Conservation (phyloP, 2,113 vertebrate genomes). For the Pseudopipra pipra region DNA sequence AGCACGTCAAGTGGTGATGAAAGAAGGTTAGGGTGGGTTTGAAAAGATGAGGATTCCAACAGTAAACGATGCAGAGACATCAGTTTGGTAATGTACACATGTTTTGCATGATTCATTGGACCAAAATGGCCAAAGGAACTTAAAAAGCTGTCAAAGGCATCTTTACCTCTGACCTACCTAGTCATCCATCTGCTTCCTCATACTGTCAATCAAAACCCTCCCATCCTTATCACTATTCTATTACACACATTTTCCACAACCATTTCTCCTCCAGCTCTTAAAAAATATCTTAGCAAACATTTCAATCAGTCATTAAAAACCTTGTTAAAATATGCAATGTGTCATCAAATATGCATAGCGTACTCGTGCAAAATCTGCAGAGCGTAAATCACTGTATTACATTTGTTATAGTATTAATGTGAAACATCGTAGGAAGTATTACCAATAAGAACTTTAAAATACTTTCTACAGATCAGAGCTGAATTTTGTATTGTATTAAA, state of each 20-base stretch:
- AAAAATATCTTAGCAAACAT: slow-evolving; percentile 69
- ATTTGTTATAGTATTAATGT: slow-evolving; percentile 59
- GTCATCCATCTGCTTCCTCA: slow-evolving; percentile 68
- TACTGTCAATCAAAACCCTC: slow-evolving; percentile 64
- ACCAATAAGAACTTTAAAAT: slow-evolving; percentile 47
- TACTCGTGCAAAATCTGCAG: slow-evolving; percentile 61
- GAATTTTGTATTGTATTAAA: not conserved
- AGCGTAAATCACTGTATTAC: slow-evolving; percentile 18
- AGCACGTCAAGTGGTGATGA: slow-evolving; percentile 68
- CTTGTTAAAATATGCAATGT: slow-evolving; percentile 72
- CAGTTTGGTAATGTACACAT: slow-evolving; percentile 66
- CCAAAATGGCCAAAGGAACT: slow-evolving; percentile 72
- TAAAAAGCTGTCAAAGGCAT: slow-evolving; percentile 69
- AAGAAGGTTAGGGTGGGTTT: slow-evolving; percentile 69
- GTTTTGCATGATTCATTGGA: slow-evolving; percentile 70
- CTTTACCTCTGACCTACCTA: slow-evolving; percentile 71
- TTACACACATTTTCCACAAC: slow-evolving; percentile 63
- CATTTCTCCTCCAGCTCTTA: slow-evolving; percentile 59
- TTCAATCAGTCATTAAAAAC: slow-evolving; percentile 71
- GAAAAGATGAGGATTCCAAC: slow-evolving; percentile 65
- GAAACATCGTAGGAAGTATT: slow-evolving; percentile 59
- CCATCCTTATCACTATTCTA: slow-evolving; percentile 59
- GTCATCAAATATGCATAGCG: slow-evolving; percentile 68
- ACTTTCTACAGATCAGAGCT: slow-evolving; percentile 42
- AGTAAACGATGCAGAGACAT: slow-evolving; percentile 69